A percentile compares a stretch with the other conserved stretches of the same genome.
phyloP scores from a whole-genome alignment of 1,140 invertebrate genomes.

The Heliconius himera region DNA sequence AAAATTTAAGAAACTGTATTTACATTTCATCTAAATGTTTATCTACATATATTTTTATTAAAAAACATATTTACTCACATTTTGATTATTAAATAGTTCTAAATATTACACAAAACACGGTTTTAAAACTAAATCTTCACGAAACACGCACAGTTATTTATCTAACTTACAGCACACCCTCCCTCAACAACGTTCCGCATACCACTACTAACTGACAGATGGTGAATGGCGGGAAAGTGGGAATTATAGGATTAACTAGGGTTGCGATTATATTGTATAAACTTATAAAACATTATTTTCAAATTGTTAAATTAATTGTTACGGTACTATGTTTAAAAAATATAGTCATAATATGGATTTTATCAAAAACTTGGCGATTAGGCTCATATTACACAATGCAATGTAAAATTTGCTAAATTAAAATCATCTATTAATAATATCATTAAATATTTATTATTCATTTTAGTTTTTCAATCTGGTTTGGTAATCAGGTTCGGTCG shows the following conservation, averaged over 20 bases:
- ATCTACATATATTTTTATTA: background rate
- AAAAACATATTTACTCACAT: slow-evolving; percentile 10
- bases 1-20: background rate
- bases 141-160: slow-evolving; percentile 18
- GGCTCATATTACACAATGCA: background rate
- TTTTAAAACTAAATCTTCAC: slow-evolving; percentile 24
- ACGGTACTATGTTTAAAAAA: no score
- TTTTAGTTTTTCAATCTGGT: background rate
- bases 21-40: background rate
- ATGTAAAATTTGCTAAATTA: background rate
- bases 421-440: background rate
- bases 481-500: background rate
- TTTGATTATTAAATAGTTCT: background rate
- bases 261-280: background rate
- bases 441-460: background rate
- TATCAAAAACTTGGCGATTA: background rate
- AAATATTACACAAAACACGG: background rate
- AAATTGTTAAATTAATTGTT: background rate
- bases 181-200: slow-evolving; percentile 2
- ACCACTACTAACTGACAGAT: slow-evolving; percentile 30
- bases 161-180: slow-evolving; percentile 20
- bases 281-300: background rate
- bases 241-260: background rate
- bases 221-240: background rate
- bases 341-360: background rate